Base-by-base conservation (phyloP, 2,888 invertebrate species). In the Pseudoips prasinana region DNA sequence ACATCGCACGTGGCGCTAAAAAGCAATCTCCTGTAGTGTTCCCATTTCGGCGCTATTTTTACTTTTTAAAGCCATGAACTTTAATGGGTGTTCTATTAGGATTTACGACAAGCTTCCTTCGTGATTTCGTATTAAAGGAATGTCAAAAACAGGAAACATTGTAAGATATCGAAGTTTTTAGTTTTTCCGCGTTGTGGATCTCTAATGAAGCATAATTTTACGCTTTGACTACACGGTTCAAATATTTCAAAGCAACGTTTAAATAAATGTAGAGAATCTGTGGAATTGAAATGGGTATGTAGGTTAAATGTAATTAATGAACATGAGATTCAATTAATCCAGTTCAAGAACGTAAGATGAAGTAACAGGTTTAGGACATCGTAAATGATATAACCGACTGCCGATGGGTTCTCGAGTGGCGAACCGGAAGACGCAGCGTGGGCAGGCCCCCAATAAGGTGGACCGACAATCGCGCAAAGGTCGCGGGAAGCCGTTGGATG, bases 21-120 rank as follows among this genome's bases (percentile, higher is more conserved):
- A 63, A 65, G 64, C 59, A 44, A 58, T 57, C 47, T 47, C 51
- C 35, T 64, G 66, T 68, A 49, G 45, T 39, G 14, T 3, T 14
- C 14, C 14, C 14, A 14, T 3, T 33, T 47, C 33, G 33, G 20
- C 43, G 36, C 37, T 46, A 53, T 56, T 51, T 54, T 51, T 49
- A 56, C 38, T 43, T 53, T 46, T 46, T 38, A 30, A 48, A 10
- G 19, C 35, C 37, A 28, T 25, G 40, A 42, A 46, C 30, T 58
- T 58, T 58, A 47, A 55, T 53, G 41, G 49, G 38, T 52, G 39
- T 14, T 14, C 46, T 52, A 53, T 57, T 46, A 39, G 39, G 50
- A 60, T 64, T 66, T 47, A 63, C 39, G 49, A 46, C 34, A 25
- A 18, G 27, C 41, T 47, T 42, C 54, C 45, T 45, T 49, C 29